phyloP scores from a whole-genome alignment of 1,140 invertebrate species.

The Proales similis region DNA sequence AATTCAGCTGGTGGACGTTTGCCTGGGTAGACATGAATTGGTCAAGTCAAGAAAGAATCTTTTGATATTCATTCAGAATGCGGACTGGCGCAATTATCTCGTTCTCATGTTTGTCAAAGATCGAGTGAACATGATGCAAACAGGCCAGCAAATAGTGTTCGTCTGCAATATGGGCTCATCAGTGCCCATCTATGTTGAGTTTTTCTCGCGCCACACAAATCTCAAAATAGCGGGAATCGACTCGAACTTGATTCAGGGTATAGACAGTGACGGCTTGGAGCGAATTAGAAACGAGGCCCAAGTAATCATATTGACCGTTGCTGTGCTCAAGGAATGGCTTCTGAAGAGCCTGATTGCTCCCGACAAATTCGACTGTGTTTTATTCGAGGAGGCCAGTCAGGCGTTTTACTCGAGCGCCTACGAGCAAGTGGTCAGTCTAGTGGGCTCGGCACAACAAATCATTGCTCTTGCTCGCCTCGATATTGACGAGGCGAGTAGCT shows the following conservation, averaged over 20 bases:
- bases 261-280: background rate
- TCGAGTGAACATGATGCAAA: constrained; percentile 5
- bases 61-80: constrained; percentile 26
- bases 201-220: constrained; percentile 2
- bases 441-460: background rate
- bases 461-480: constrained; percentile 14
- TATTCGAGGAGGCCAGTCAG: constrained; percentile 16
- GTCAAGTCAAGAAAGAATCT: constrained; percentile 12
- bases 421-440: background rate
- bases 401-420: constrained; percentile 15
- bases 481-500: background rate
- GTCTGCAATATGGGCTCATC: constrained; percentile 23
- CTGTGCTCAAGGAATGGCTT: background rate
- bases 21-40: constrained; percentile 25
- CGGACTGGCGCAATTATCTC: constrained; percentile 19
- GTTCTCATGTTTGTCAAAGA: constrained; percentile 1
- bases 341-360: background rate
- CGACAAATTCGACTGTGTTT: constrained; percentile 1
- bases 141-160: constrained; percentile 2
- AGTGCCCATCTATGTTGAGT: constrained; percentile 17
- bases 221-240: constrained; percentile 27
- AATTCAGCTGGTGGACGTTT: constrained; percentile 30
- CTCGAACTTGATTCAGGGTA: constrained; percentile 11
- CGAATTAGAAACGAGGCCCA: constrained; percentile 20
- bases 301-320: constrained; percentile 22